These are phyloP conservation scores for Trinectes maculatus DNA, from an alignment of 2,113 vertebrate genomes.

Conservation along the genomic window DNA sequence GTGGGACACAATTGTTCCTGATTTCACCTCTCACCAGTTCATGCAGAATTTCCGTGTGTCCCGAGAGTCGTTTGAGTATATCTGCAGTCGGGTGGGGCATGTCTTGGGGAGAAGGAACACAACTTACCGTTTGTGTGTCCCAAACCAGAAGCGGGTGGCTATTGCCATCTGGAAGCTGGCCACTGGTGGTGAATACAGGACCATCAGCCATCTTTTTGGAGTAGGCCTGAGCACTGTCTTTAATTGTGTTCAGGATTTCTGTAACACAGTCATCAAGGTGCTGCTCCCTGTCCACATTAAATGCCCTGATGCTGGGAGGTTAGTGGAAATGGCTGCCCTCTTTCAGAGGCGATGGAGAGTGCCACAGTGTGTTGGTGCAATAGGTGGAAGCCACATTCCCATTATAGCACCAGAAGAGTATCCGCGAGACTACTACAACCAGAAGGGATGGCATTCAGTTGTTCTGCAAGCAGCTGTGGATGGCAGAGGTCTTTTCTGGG, in stretches of 20 bases:
- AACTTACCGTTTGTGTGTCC: not conserved
- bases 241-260: conserved; percentile 8
- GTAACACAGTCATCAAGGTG: not conserved
- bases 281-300: not conserved
- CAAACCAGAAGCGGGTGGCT: not conserved
- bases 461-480: not conserved
- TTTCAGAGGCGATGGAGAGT: not conserved
- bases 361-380: not conserved
- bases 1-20: not conserved
- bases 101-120: not conserved
- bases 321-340: not conserved
- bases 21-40: not conserved
- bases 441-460: not conserved
- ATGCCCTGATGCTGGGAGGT: not conserved
- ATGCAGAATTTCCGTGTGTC: not conserved
- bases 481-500: not conserved
- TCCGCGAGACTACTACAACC: not conserved
- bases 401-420: not conserved
- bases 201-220: not conserved
- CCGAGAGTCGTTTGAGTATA: not conserved
- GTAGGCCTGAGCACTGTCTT: not conserved
- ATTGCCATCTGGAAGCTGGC: not conserved
- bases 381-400: conserved; percentile 8
- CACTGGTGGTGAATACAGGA: not conserved
- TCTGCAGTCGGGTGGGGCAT: not conserved